Percentiles rank a stretch among this genome's conserved stretches.
Conservation (phyloP, 2,797 vertebrate genomes). For the Spinus pinus region DNA sequence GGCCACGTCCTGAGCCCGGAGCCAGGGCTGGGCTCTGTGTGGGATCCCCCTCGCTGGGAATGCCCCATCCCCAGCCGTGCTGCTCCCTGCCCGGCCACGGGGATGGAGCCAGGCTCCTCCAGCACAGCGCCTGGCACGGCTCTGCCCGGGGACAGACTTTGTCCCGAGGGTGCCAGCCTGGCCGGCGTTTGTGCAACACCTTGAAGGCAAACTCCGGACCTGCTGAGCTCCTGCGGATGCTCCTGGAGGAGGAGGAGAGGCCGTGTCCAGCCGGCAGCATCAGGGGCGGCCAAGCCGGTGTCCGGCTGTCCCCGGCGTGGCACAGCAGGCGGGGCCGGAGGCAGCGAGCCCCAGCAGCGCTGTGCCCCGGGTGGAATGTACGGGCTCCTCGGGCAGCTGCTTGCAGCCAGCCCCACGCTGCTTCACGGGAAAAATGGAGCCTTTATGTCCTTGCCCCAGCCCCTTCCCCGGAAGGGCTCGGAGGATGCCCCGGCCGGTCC, state of each 20-base stretch:
- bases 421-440: slow-evolving; percentile 40
- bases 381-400: background rate
- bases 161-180: background rate
- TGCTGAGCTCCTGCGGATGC: background rate
- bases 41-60: background rate
- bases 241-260: background rate
- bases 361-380: background rate
- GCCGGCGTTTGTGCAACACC: background rate
- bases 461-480: slow-evolving; percentile 46
- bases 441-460: slow-evolving; percentile 24
- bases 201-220: background rate
- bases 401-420: background rate
- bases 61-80: background rate
- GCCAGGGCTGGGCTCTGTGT: background rate
- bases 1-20: background rate
- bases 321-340: background rate
- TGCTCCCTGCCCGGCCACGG: background rate
- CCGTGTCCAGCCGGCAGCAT: background rate
- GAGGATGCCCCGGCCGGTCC: slow-evolving; percentile 11
- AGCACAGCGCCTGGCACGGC: rapidly evolving
- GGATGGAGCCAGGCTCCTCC: background rate
- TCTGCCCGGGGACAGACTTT: slow-evolving; percentile 1
- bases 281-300: rapidly evolving
- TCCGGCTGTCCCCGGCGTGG: background rate
- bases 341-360: background rate